phyloP scores from a whole-genome alignment of 2,888 invertebrate species.

The Drosophila histrio region DNA sequence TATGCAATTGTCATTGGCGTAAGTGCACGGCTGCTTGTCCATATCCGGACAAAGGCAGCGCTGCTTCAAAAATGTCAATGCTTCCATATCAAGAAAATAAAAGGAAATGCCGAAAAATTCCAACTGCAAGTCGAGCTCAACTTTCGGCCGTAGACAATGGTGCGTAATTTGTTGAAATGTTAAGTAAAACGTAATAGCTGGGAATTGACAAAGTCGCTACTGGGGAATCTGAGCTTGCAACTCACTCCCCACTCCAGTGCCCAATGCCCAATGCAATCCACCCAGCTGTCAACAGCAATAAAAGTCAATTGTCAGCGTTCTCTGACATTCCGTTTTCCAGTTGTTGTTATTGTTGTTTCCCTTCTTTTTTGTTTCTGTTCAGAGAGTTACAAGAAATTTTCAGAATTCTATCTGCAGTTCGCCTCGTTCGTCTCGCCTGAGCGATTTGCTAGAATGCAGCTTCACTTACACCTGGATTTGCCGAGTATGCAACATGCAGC shows the following conservation, averaged over 20 bases:
- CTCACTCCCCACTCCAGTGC: neutral
- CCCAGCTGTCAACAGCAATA: slow-evolving; percentile 69
- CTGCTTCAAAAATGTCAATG: slow-evolving; percentile 30
- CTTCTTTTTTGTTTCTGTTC: neutral
- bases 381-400: slow-evolving; percentile 27
- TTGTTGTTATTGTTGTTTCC: slow-evolving; percentile 12
- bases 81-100: slow-evolving; percentile 3
- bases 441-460: slow-evolving; percentile 54
- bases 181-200: slow-evolving; percentile 73
- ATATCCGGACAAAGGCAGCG: slow-evolving; percentile 38
- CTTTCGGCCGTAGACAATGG: slow-evolving; percentile 57
- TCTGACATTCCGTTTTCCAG: slow-evolving; percentile 47
- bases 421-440: slow-evolving; percentile 28
- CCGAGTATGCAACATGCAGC: slow-evolving; percentile 38
- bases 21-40: slow-evolving; percentile 35
- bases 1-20: slow-evolving; percentile 63
- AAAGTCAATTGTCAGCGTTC: slow-evolving; percentile 75
- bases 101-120: slow-evolving; percentile 34
- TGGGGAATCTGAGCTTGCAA: slow-evolving; percentile 24
- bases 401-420: slow-evolving; percentile 32
- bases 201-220: slow-evolving; percentile 68
- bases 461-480: slow-evolving; percentile 15
- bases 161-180: slow-evolving; percentile 69
- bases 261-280: slow-evolving; percentile 12
- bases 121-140: slow-evolving; percentile 26